Evolutionary conservation across 2,113 vertebrate species (phyloP).

Genomic region (Sinocyclocheilus grahami): DNA sequence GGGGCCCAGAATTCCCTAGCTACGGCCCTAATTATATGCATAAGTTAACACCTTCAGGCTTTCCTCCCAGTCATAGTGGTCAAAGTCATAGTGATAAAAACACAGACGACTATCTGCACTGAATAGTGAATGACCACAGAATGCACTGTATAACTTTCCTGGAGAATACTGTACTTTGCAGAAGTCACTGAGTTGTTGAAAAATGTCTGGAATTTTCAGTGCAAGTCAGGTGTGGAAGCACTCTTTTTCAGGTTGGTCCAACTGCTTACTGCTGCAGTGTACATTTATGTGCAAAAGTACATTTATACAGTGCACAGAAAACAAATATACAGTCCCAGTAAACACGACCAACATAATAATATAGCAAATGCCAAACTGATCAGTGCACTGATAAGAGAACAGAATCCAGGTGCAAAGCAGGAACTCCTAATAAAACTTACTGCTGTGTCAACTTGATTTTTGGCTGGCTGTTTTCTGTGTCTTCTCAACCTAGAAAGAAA

Average conservation of each 20-base stretch:
- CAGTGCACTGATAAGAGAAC: not conserved
- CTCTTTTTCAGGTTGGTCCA: not conserved
- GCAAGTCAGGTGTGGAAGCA: not conserved
- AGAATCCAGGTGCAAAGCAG: slow-evolving; percentile 3
- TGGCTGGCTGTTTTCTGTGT: slow-evolving; percentile 50
- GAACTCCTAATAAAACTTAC: not conserved
- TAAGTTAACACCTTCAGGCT: not conserved
- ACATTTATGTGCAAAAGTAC: not conserved
- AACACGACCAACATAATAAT: too few relatives aligned
- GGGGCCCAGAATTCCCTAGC: too few relatives aligned
- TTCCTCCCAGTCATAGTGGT: not conserved
- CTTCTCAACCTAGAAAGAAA: slow-evolving; percentile 52
- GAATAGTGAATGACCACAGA: not conserved
- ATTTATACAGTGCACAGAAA: not conserved
- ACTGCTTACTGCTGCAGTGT: not conserved
- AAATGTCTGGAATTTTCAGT: not conserved
- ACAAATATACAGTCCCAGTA: not conserved
- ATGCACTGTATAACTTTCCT: not conserved
- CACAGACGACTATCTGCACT: not conserved
- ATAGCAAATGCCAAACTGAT: not conserved
- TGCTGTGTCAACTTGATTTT: slow-evolving; percentile 8
- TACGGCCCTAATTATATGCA: not conserved
- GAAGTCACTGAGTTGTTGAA: not conserved
- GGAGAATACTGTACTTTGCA: slow-evolving; percentile 3
- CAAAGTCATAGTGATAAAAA: not conserved